A percentile compares a stretch with the other conserved stretches of the same genome.
These are phyloP conservation scores for Camelus bactrianus DNA, from an alignment of 2,113 vertebrate genomes.

Conservation along the genomic window DNA sequence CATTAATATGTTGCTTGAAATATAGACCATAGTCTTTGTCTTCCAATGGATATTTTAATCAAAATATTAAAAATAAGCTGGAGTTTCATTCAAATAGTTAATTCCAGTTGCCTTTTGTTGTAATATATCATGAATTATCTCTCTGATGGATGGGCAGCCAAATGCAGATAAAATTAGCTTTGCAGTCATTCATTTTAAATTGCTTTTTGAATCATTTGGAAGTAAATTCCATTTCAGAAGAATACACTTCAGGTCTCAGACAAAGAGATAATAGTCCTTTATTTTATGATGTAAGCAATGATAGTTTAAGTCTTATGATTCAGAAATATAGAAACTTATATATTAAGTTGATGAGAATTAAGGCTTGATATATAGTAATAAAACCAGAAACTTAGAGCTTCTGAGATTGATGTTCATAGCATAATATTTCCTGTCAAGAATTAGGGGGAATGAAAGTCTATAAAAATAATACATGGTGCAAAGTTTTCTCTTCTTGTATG, in stretches of 20 bases:
- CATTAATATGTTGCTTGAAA: constrained; percentile 55
- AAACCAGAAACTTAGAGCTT: constrained; percentile 85
- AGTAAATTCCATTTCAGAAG: constrained; percentile 88
- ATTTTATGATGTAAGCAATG: constrained; percentile 87
- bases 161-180: constrained; percentile 89
- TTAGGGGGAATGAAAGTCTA: constrained; percentile 79
- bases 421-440: constrained; percentile 85
- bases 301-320: constrained; percentile 85
- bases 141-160: constrained; percentile 86
- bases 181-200: constrained; percentile 89
- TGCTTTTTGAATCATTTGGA: constrained; percentile 87
- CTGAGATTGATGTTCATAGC: constrained; percentile 80
- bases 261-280: constrained; percentile 88
- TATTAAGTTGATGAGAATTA: constrained; percentile 85
- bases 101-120: constrained; percentile 83
- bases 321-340: constrained; percentile 84
- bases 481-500: constrained; percentile 78
- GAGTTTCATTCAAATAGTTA: constrained; percentile 83
- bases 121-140: constrained; percentile 80
- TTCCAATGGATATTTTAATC: constrained; percentile 86
- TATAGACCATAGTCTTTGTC: constrained; percentile 70
- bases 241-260: constrained; percentile 85
- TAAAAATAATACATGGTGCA: constrained; percentile 81
- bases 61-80: constrained; percentile 85
- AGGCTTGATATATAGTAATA: constrained; percentile 83